Evolutionary conservation across 2,888 invertebrate genomes (phyloP).

Genomic region (Automeris io): DNA sequence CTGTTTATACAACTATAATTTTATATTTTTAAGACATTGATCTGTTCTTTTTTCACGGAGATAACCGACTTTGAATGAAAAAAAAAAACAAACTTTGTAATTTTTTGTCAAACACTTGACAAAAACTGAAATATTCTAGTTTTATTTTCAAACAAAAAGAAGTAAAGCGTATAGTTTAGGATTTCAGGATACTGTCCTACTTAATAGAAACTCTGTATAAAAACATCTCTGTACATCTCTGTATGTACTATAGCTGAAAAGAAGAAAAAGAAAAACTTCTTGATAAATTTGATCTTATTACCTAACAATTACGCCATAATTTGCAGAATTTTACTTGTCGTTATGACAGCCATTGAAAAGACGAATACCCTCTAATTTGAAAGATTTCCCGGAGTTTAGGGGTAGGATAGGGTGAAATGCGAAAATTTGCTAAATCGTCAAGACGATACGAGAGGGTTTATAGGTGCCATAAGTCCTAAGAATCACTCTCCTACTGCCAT

Average conservation of each 20-base stretch:
- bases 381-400: slow-evolving; percentile 48
- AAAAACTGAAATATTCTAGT: too few relatives aligned
- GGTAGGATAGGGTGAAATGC: slow-evolving; percentile 27
- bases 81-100: too few relatives aligned
- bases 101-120: too few relatives aligned
- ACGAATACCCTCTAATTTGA: slow-evolving; percentile 62
- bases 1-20: too few relatives aligned
- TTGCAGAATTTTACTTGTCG: slow-evolving; percentile 48
- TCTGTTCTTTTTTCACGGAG: too few relatives aligned
- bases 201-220: too few relatives aligned
- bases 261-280: not conserved
- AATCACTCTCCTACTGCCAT: slow-evolving; percentile 54
- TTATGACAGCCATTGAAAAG: slow-evolving; percentile 54
- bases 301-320: slow-evolving; percentile 12
- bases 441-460: slow-evolving; percentile 59
- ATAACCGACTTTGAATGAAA: too few relatives aligned
- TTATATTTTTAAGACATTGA: too few relatives aligned
- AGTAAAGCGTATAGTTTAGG: too few relatives aligned
- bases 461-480: slow-evolving; percentile 63
- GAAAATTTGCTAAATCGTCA: slow-evolving; percentile 64
- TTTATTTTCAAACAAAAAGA: too few relatives aligned
- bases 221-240: not conserved
- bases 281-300: slow-evolving; percentile 1
- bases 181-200: too few relatives aligned
- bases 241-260: too few relatives aligned